phyloP scores from a whole-genome alignment of 2,888 invertebrate species.

The Euzetes globulus region DNA sequence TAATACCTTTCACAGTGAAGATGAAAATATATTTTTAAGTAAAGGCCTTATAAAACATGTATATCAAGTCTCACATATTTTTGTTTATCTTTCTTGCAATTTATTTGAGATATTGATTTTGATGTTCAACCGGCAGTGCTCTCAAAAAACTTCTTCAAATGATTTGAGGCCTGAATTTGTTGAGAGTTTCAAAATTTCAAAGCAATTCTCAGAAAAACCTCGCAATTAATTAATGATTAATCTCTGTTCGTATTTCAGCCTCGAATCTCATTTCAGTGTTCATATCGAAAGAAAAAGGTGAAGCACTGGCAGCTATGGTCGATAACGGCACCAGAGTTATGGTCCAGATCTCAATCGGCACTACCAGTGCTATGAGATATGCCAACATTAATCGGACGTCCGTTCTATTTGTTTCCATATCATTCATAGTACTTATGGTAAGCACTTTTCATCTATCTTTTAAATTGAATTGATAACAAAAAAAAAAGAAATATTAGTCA shows the following conservation, averaged over 20 bases:
- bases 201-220: background rate
- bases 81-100: no score
- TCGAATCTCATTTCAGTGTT: conserved; percentile 68
- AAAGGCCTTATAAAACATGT: no score
- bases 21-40: no score
- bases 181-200: no score
- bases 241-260: conserved; percentile 51
- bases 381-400: conserved; percentile 73
- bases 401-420: conserved; percentile 87
- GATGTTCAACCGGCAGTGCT: no score
- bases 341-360: conserved; percentile 63
- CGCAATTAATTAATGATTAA: background rate
- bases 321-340: conserved; percentile 61
- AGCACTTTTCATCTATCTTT: background rate
- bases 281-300: conserved; percentile 69
- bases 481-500: background rate
- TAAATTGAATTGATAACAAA: background rate
- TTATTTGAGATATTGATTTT: no score
- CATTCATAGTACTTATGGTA: conserved; percentile 82
- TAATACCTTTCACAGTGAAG: no score
- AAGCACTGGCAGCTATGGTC: conserved; percentile 61
- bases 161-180: no score
- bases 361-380: conserved; percentile 55
- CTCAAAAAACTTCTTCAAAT: no score
- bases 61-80: no score